Evolutionary conservation across 92 coral and sea anemone genomes (phyloP).

Genomic region (Galaxea fascicularis): DNA sequence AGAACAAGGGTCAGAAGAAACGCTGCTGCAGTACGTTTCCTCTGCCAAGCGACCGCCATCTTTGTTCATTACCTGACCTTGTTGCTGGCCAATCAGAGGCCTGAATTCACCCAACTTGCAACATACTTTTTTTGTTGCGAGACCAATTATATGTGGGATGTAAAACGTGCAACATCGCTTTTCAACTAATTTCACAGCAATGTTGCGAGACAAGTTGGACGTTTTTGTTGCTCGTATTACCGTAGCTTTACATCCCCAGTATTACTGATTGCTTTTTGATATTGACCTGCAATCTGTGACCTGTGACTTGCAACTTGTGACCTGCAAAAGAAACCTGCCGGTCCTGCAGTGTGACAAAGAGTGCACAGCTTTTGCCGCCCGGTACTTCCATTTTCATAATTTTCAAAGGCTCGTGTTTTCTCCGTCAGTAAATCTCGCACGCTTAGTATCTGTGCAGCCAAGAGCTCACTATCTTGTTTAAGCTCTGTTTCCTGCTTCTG

Average conservation of each 20-base stretch:
- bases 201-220: slow-evolving; percentile 27
- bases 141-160: neutral
- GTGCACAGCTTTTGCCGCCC: slow-evolving; percentile 44
- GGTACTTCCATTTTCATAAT: too few species aligned
- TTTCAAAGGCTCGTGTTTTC: too few species aligned
- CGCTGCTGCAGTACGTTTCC: neutral
- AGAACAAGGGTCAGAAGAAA: neutral
- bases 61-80: neutral
- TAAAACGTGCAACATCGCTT: neutral
- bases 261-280: too few species aligned
- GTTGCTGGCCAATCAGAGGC: slow-evolving; percentile 1
- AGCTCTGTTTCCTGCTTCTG: slow-evolving; percentile 38
- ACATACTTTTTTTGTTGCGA: neutral
- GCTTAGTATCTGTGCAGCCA: slow-evolving; percentile 36
- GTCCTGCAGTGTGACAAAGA: slow-evolving; percentile 43
- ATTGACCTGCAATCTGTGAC: too few species aligned
- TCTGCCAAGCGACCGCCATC: neutral
- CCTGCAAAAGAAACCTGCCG: too few species aligned
- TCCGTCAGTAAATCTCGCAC: too few species aligned
- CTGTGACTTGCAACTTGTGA: too few species aligned
- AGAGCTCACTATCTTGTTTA: slow-evolving; percentile 29
- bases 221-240: slow-evolving; percentile 28
- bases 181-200: slow-evolving; percentile 6
- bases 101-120: neutral
- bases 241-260: too few species aligned